A percentile compares a stretch with the other conserved stretches of the same genome.
Evolutionary conservation across 2,113 vertebrate species (phyloP).

Genomic region (Leptodactylus fuscus): DNA sequence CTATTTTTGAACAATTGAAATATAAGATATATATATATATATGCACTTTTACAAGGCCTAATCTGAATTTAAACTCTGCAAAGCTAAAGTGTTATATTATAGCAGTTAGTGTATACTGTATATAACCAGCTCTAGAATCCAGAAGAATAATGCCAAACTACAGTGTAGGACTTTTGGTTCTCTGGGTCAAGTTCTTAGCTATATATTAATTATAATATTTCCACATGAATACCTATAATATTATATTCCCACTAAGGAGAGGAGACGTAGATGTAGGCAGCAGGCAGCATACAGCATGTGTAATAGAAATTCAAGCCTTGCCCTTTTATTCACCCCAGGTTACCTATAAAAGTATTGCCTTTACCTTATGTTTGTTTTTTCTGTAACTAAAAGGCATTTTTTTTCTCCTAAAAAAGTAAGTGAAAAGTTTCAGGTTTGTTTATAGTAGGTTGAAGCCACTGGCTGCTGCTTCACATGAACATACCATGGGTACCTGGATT

Average conservation of each 20-base stretch:
- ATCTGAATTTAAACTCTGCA: too few species aligned
- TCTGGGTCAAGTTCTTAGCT: neutral
- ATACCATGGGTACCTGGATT: slow-evolving; percentile 29
- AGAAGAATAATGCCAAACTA: too few species aligned
- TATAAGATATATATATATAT: too few species aligned
- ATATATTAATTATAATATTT: neutral
- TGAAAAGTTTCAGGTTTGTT: slow-evolving; percentile 46
- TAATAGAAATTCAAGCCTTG: neutral
- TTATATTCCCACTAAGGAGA: neutral
- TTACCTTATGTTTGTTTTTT: slow-evolving; percentile 10
- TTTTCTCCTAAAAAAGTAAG: neutral
- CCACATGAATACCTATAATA: too few species aligned
- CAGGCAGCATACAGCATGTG: too few species aligned
- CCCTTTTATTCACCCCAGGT: slow-evolving; percentile 5
- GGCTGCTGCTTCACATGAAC: neutral
- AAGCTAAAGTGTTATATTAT: too few species aligned
- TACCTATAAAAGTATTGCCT: slow-evolving; percentile 25
- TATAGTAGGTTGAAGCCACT: slow-evolving; percentile 28
- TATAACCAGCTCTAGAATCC: too few species aligned
- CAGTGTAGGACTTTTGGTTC: neutral
- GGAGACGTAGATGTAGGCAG: neutral
- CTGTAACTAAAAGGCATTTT: neutral
- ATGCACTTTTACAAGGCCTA: too few species aligned
- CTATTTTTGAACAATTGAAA: too few species aligned
- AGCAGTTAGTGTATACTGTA: too few species aligned